These are phyloP conservation scores for Diadromus collaris DNA, from an alignment of 2,888 invertebrate genomes.

Conservation along the genomic window DNA sequence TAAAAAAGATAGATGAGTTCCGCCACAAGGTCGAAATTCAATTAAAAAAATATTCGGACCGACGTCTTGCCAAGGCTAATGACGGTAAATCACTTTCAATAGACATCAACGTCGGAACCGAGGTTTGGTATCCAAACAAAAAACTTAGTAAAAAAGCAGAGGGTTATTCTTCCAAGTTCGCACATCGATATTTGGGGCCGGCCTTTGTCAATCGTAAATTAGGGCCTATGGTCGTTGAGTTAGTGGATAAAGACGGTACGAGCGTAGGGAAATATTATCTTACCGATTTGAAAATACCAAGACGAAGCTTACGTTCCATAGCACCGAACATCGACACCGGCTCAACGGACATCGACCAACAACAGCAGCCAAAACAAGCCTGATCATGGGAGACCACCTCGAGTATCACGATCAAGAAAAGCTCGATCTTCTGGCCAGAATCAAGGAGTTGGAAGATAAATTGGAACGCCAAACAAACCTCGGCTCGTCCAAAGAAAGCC, in stretches of 20 bases:
- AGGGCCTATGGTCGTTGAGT: conserved; percentile 50
- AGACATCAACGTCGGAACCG: conserved; percentile 14
- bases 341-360: not conserved
- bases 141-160: conserved; percentile 10
- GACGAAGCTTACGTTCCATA: conserved; percentile 26
- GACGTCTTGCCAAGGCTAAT: conserved; percentile 44
- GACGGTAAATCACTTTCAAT: conserved; percentile 1
- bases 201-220: conserved; percentile 31
- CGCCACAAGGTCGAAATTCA: conserved; percentile 1
- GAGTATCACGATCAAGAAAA: not conserved
- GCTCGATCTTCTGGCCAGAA: conserved; percentile 3
- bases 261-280: conserved; percentile 50
- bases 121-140: conserved; percentile 21
- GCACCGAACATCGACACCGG: not conserved
- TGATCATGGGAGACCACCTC: conserved; percentile 9
- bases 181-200: conserved; percentile 34
- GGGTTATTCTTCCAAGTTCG: conserved; percentile 25
- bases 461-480: not conserved
- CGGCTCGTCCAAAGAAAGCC: not conserved
- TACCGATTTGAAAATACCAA: conserved; percentile 51
- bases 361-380: not conserved
- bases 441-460: conserved; percentile 6
- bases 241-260: conserved; percentile 24
- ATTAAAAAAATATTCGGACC: not conserved
- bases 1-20: conserved; percentile 7